Evolutionary conservation across 2,113 vertebrate genomes (phyloP).

Genomic region (Pangasianodon gigas): DNA sequence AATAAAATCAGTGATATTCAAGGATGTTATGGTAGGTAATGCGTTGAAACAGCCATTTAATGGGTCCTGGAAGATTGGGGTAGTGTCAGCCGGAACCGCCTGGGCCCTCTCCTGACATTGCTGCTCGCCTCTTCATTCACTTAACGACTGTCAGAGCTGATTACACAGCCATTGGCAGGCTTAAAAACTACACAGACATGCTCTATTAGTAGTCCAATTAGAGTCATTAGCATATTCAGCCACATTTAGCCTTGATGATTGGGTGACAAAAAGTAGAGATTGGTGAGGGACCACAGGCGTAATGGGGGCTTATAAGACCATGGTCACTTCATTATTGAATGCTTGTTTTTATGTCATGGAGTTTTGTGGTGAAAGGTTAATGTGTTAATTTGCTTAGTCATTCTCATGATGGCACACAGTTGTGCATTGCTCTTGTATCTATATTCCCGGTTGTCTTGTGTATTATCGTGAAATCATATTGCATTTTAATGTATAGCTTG

Average conservation of each 20-base stretch:
- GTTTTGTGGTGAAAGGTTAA: constrained; percentile 30
- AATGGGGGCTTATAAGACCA: constrained; percentile 40
- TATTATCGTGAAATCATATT: background rate
- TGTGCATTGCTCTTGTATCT: background rate
- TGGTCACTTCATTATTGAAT: constrained; percentile 39
- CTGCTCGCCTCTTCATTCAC: constrained; percentile 99
- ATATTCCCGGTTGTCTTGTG: background rate
- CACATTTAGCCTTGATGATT: constrained; percentile 90
- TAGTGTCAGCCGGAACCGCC: constrained; percentile 99
- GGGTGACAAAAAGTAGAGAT: constrained; percentile 70
- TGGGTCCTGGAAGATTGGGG: constrained; percentile 99
- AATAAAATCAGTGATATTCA: constrained; percentile 99
- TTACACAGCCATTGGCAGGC: constrained; percentile 98
- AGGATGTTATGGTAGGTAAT: constrained; percentile 99
- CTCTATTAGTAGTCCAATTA: constrained; percentile 99
- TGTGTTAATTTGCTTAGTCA: constrained; percentile 29
- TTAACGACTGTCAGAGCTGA: constrained; percentile 99
- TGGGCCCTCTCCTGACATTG: constrained; percentile 99
- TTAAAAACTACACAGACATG: constrained; percentile 98
- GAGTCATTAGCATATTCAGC: constrained; percentile 99
- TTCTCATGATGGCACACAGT: background rate
- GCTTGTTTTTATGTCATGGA: constrained; percentile 45
- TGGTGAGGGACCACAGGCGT: constrained; percentile 62
- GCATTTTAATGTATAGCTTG: background rate
- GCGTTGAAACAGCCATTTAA: constrained; percentile 99